Conservation (phyloP, 2,888 invertebrate genomes). For the Aethes cnicana region DNA sequence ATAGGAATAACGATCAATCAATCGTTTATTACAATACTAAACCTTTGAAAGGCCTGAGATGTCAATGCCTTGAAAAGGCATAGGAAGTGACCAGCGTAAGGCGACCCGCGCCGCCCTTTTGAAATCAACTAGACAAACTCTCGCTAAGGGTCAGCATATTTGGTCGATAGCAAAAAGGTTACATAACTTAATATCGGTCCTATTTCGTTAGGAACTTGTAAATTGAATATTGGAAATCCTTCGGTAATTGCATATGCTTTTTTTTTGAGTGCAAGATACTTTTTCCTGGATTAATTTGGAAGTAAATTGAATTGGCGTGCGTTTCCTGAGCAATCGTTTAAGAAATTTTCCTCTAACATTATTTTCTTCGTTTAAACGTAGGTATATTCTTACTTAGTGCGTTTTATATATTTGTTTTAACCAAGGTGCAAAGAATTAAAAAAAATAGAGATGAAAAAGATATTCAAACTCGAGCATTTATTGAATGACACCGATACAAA, state of each 20-base stretch:
- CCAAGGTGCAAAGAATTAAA: too few species aligned
- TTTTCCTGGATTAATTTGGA: too few species aligned
- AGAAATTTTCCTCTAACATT: too few species aligned
- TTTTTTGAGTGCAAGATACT: too few species aligned
- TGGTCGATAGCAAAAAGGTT: constrained; percentile 24
- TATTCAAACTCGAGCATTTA: too few species aligned
- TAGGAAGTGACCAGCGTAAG: constrained; percentile 14
- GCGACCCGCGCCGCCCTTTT: neutral
- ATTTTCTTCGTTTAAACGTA: too few species aligned
- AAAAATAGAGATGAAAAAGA: too few species aligned
- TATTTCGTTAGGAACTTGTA: constrained; percentile 28
- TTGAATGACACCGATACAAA: too few species aligned
- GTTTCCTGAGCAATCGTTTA: too few species aligned
- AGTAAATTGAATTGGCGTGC: too few species aligned
- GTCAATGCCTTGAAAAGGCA: constrained; percentile 25
- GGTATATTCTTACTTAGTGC: too few species aligned
- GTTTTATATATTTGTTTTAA: too few species aligned
- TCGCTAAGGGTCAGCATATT: neutral
- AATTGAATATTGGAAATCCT: constrained; percentile 26
- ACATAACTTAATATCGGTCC: constrained; percentile 26
- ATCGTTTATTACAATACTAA: constrained; percentile 26
- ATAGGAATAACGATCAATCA: constrained; percentile 26
- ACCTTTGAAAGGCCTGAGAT: constrained; percentile 24
- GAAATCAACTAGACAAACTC: neutral
- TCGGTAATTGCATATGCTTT: constrained; percentile 9